These are phyloP conservation scores for Scelioninae gen. 2 DNA, from an alignment of 2,888 invertebrate species.

Conservation along the genomic window DNA sequence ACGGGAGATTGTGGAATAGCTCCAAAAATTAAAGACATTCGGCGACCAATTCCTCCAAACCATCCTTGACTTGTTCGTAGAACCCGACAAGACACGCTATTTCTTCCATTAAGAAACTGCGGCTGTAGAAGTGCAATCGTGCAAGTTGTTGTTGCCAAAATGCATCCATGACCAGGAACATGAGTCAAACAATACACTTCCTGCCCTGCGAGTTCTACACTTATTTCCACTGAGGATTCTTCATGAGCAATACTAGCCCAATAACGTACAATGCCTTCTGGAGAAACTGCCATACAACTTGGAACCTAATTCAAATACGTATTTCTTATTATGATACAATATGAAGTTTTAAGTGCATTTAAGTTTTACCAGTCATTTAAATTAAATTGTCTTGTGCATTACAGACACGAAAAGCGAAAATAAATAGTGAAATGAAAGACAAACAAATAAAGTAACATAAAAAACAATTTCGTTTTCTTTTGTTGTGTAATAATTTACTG, in stretches of 20 bases:
- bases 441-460: too few species aligned
- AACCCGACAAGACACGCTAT: conserved; percentile 81
- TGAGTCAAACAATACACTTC: conserved; percentile 87
- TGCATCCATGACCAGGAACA: conserved; percentile 84
- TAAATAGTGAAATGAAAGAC: too few species aligned
- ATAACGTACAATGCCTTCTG: conserved; percentile 93
- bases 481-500: too few species aligned
- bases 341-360: too few species aligned
- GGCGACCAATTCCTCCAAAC: conserved; percentile 90
- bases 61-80: conserved; percentile 87
- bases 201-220: conserved; percentile 90
- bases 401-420: too few species aligned
- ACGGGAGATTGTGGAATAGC: conserved; percentile 80
- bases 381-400: too few species aligned
- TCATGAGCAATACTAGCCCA: conserved; percentile 95
- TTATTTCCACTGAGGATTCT: conserved; percentile 88
- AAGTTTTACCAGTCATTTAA: too few species aligned
- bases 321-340: too few species aligned
- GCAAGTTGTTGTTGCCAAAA: conserved; percentile 94
- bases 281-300: conserved; percentile 93
- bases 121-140: conserved; percentile 86
- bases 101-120: conserved; percentile 80
- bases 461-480: too few species aligned
- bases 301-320: conserved; percentile 78
- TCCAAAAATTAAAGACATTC: conserved; percentile 89